Conservation (phyloP, 2,113 vertebrate species). For the Phaethornis superciliosus region DNA sequence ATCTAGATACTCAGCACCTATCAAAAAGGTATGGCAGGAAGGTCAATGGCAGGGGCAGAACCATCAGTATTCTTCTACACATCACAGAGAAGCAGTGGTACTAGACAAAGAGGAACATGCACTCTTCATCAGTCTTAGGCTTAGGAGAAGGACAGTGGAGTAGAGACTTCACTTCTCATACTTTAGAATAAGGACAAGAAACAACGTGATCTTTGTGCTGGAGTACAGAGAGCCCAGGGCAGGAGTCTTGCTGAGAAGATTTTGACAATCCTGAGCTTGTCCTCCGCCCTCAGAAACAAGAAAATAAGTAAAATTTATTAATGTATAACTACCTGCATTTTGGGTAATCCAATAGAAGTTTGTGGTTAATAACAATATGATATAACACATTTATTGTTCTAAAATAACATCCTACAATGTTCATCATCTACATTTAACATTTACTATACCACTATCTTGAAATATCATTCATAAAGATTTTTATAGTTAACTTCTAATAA, state of each 20-base stretch:
- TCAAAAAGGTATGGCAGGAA: background rate
- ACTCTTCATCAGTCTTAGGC: background rate
- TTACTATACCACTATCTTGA: background rate
- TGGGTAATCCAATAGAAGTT: background rate
- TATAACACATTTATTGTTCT: background rate
- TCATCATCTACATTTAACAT: background rate
- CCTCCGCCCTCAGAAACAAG: background rate
- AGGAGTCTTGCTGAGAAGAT: background rate
- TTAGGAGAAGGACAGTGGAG: background rate
- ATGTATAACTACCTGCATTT: background rate
- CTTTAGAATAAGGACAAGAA: background rate
- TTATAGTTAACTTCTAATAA: background rate
- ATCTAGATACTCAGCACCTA: background rate
- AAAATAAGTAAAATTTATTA: background rate
- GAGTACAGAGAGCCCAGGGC: background rate
- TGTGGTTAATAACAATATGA: background rate
- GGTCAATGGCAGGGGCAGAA: background rate
- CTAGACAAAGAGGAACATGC: background rate
- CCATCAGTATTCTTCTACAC: background rate
- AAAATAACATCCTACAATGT: background rate
- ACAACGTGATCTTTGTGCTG: background rate
- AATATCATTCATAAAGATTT: background rate
- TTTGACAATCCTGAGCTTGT: accelerated
- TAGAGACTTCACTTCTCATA: background rate
- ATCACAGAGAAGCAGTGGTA: background rate